Base-by-base conservation (phyloP, 2,797 vertebrate genomes). In the Labeo calbasu region DNA sequence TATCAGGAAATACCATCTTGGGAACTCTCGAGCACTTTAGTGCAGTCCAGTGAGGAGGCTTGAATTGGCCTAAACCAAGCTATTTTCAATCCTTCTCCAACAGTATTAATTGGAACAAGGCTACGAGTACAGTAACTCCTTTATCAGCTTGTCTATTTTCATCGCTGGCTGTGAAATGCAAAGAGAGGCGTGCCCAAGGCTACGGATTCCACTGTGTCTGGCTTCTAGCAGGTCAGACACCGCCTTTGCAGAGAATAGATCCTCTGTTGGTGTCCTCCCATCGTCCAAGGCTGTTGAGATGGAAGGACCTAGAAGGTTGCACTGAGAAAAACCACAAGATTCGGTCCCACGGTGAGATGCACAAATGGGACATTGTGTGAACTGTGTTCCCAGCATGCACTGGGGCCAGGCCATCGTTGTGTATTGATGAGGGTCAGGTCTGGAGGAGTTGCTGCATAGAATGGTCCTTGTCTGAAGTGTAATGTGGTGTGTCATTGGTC, bases 331-430 rank as follows among this genome's bases (percentile, higher is more conserved):
- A 85, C 25, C 66, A 66, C 51, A 57, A 69, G 71, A 82, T 84
- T 85, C 23, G 19, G 68, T 88, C 87, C 85, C 87, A 87, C 85
- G 84, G 77, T 63, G 66, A 57, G 55, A 21, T 23, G 80, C 83
- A 86, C 72, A 88, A 85, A 73, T 4, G 73, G 43, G 10, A 61
- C 81, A 85, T 88, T 88, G 81, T 88, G 36, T 48, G 17, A 57
- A 32, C 83, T 53, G 55, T 1, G 25, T 51, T 84, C 82, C 85
- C 84, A 82, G 61, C 61, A 79, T 88, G 79, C 85, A 82, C 59
- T 46, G 3, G 65, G 65, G 82, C 25, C 10, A 32, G 48, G 59
- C 65, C 84, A 66, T 43, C 46, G 5, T 50, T 46, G 50, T 72
- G 85, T 65, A 43, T 77, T 73, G 72, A 61, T 28, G 85, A 82